phyloP scores from a whole-genome alignment of 2,888 invertebrate species.

The Macropis europaea region DNA sequence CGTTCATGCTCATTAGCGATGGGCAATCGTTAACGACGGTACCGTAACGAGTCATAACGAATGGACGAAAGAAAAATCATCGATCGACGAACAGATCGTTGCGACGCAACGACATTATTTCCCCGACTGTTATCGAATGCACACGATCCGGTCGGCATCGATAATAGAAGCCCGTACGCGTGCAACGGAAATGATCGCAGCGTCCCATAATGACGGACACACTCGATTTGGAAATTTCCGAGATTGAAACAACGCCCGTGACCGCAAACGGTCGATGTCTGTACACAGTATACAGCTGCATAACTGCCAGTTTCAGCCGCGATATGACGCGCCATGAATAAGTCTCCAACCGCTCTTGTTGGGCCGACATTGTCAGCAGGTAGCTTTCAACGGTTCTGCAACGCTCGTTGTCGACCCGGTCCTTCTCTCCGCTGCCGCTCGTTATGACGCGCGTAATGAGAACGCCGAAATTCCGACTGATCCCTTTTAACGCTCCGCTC shows the following conservation, averaged over 20 bases:
- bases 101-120: no score
- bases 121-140: no score
- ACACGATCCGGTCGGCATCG: no score
- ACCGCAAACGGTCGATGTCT: slow-evolving; percentile 48
- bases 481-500: slow-evolving; percentile 48
- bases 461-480: slow-evolving; percentile 57
- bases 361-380: slow-evolving; percentile 61
- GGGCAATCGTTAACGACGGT: no score
- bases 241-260: slow-evolving; percentile 49
- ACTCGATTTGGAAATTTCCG: slow-evolving; percentile 60
- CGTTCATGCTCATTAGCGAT: no score
- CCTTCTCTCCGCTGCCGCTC: slow-evolving; percentile 49
- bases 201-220: slow-evolving; percentile 55
- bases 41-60: no score
- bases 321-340: slow-evolving; percentile 68
- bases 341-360: slow-evolving; percentile 66
- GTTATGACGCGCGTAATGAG: slow-evolving; percentile 60
- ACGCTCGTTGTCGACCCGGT: slow-evolving; percentile 39
- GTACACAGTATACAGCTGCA: slow-evolving; percentile 52
- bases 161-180: no score
- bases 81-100: no score
- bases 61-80: no score
- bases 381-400: slow-evolving; percentile 53
- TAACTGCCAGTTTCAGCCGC: slow-evolving; percentile 71
- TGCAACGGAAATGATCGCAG: no score